phyloP scores from a whole-genome alignment of 23 tunicate genomes.

The Halocynthia aurantium region DNA sequence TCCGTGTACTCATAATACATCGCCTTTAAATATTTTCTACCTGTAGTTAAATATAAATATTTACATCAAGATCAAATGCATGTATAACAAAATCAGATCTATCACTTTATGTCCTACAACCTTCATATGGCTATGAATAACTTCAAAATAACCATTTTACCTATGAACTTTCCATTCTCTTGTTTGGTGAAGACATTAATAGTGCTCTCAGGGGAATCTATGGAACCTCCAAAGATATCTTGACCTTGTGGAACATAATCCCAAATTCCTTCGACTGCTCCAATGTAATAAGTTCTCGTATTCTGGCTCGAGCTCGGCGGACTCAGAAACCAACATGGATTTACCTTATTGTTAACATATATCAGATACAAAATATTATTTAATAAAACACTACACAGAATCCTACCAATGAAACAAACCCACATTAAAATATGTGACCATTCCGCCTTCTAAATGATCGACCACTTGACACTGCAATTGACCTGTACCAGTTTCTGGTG shows the following conservation, averaged over 20 bases:
- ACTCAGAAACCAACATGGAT: background rate
- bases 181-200: conserved; percentile 6
- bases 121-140: background rate
- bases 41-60: conserved; percentile 7
- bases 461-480: conserved; percentile 19
- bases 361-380: background rate
- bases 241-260: conserved; percentile 17
- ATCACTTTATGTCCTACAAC: background rate
- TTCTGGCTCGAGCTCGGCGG: background rate
- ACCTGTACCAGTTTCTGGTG: conserved; percentile 23
- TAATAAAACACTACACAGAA: background rate
- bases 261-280: conserved; percentile 62
- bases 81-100: background rate
- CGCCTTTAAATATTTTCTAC: conserved; percentile 44
- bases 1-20: conserved; percentile 44
- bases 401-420: background rate
- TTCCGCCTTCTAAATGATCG: conserved; percentile 28
- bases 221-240: conserved; percentile 1
- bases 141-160: background rate
- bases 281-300: conserved; percentile 44
- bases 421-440: conserved; percentile 18
- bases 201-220: background rate
- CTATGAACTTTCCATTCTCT: background rate
- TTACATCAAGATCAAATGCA: background rate
- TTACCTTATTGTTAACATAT: background rate